phyloP scores from a whole-genome alignment of 2,797 vertebrate species.

The Sebastes oblongus region DNA sequence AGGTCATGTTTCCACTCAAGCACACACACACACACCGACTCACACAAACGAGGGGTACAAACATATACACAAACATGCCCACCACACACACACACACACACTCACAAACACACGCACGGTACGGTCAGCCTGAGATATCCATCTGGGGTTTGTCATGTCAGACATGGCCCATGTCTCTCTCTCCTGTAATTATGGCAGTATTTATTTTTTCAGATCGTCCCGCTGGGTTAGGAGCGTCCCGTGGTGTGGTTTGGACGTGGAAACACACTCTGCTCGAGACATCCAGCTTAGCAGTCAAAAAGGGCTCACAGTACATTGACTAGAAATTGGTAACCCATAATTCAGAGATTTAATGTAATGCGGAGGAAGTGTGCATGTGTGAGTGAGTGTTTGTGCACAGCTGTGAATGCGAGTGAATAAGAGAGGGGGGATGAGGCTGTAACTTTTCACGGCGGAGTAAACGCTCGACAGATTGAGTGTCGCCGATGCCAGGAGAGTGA shows the following conservation, averaged over 20 bases:
- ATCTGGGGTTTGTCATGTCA: slow-evolving; percentile 87
- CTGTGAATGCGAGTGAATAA: slow-evolving; percentile 2
- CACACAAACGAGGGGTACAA: slow-evolving; percentile 44
- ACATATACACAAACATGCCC: slow-evolving; percentile 51
- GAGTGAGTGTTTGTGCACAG: slow-evolving; percentile 22
- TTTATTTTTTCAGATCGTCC: slow-evolving; percentile 85
- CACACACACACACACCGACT: slow-evolving; percentile 25
- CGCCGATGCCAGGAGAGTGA: slow-evolving; percentile 29
- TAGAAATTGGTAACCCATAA: slow-evolving; percentile 76
- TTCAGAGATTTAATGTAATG: slow-evolving; percentile 74
- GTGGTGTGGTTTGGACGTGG: slow-evolving; percentile 75
- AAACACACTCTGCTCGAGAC: slow-evolving; percentile 72
- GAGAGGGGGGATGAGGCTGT: slow-evolving; percentile 22
- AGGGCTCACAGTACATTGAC: slow-evolving; percentile 55
- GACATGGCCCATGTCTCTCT: slow-evolving; percentile 83
- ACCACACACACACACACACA: slow-evolving; percentile 19
- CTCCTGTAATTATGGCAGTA: slow-evolving; percentile 86
- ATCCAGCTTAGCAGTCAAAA: slow-evolving; percentile 70
- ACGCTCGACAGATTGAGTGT: slow-evolving; percentile 22
- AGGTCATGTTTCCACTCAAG: slow-evolving; percentile 62
- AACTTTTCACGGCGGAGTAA: slow-evolving; percentile 40
- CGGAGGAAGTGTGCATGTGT: slow-evolving; percentile 26
- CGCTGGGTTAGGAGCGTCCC: slow-evolving; percentile 76
- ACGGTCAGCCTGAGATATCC: slow-evolving; percentile 76
- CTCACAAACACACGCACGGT: slow-evolving; percentile 14